Conservation (phyloP, 2,888 invertebrate species). For the Didymodactylos carnosus region DNA sequence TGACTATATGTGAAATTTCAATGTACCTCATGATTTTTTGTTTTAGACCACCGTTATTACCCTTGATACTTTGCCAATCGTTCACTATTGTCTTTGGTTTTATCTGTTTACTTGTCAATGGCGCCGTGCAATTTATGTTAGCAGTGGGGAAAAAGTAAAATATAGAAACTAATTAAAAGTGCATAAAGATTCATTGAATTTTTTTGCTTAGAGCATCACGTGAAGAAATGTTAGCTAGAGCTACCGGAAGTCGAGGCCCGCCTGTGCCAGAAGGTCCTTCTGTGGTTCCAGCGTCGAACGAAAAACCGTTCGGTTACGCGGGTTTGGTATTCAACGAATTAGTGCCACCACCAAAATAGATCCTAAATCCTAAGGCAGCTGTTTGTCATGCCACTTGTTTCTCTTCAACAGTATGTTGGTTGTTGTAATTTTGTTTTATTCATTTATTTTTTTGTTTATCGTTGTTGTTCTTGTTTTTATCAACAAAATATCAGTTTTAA, state of each 20-base stretch:
- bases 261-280: neutral
- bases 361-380: too few relatives aligned
- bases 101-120: constrained; percentile 67
- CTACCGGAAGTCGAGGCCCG: neutral
- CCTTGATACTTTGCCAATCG: constrained; percentile 56
- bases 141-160: constrained; percentile 78
- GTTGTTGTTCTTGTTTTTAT: too few relatives aligned
- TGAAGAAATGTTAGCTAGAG: constrained; percentile 19
- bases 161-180: neutral
- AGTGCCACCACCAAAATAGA: too few relatives aligned
- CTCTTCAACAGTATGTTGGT: too few relatives aligned
- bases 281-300: neutral
- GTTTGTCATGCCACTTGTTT: too few relatives aligned
- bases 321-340: too few relatives aligned
- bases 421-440: too few relatives aligned
- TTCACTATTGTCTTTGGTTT: constrained; percentile 61
- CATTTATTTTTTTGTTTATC: too few relatives aligned
- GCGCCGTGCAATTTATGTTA: constrained; percentile 77
- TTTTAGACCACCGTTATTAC: constrained; percentile 54
- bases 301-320: too few relatives aligned
- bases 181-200: neutral
- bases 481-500: too few relatives aligned
- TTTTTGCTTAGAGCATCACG: constrained; percentile 19
- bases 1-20: neutral
- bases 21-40: neutral